Conservation (phyloP, 1,140 invertebrate species). For the Anastatus disparis region DNA sequence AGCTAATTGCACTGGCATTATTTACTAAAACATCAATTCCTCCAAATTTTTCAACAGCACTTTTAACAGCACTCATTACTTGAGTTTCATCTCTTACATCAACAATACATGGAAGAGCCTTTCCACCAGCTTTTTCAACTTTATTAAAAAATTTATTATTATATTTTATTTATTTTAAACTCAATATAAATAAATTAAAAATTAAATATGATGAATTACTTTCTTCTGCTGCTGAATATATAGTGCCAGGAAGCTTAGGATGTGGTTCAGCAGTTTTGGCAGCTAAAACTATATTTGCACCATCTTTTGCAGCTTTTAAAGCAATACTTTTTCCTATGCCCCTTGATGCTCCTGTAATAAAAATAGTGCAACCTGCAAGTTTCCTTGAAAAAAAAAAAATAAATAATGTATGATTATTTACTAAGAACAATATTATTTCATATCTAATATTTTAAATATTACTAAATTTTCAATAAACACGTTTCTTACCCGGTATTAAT, state of each 20-base stretch:
- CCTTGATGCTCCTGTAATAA: conserved; percentile 96
- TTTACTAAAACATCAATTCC: conserved; percentile 96
- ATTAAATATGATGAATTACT: conserved; percentile 67
- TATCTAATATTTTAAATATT: background rate
- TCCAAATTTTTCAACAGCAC: conserved; percentile 91
- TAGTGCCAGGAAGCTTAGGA: conserved; percentile 98
- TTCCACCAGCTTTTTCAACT: conserved; percentile 93
- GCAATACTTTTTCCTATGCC: conserved; percentile 98
- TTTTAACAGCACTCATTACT: conserved; percentile 85
- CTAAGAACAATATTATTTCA: too few species aligned
- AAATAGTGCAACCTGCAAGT: conserved; percentile 90
- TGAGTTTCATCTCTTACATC: conserved; percentile 91
- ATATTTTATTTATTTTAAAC: too few species aligned
- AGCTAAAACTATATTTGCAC: conserved; percentile 93
- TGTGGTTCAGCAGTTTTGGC: conserved; percentile 96
- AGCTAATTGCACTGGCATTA: conserved; percentile 95
- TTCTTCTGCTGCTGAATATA: conserved; percentile 96
- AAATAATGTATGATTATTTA: too few species aligned
- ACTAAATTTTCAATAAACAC: background rate
- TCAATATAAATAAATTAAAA: conserved; percentile 10
- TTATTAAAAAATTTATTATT: too few species aligned
- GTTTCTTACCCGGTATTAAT: conserved; percentile 47
- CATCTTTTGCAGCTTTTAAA: conserved; percentile 92
- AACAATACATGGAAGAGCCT: conserved; percentile 91
- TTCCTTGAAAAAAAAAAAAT: too few species aligned